Evolutionary conservation across 1,140 invertebrate genomes (phyloP).

Genomic region (Atta cephalotes): DNA sequence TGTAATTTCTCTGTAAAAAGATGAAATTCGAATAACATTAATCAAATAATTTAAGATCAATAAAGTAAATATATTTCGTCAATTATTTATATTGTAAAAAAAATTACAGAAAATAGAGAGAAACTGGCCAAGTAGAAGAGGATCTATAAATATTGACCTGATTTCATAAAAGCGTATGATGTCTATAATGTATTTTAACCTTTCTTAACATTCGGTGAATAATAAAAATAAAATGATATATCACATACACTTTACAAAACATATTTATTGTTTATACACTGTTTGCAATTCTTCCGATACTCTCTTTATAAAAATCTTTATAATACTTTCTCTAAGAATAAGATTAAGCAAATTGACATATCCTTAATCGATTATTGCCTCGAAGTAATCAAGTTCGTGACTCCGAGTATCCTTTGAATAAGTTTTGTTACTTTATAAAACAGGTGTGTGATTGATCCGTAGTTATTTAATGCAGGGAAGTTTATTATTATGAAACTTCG

Average conservation of each 20-base stretch:
- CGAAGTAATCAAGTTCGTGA: not conserved
- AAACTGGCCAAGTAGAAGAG: not conserved
- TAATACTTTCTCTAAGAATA: not conserved
- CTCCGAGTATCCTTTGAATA: not conserved
- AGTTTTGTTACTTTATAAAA: slow-evolving; percentile 1
- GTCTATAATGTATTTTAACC: no score
- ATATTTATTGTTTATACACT: not conserved
- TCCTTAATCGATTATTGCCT: not conserved
- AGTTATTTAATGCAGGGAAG: not conserved
- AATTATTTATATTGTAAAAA: slow-evolving; percentile 17
- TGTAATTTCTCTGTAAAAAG: not conserved
- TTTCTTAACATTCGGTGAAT: no score
- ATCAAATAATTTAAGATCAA: not conserved
- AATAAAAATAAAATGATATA: no score
- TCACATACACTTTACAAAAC: no score
- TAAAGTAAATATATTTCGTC: not conserved
- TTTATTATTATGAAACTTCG: slow-evolving; percentile 28
- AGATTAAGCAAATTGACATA: not conserved
- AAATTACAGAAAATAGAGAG: not conserved
- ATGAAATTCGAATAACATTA: not conserved
- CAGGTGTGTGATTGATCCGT: not conserved
- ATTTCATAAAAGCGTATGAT: no score
- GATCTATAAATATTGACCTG: no score
- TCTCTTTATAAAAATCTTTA: not conserved
- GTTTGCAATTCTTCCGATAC: not conserved